Evolutionary conservation across 2,888 invertebrate species (phyloP).

Genomic region (Tetranychus piercei): DNA sequence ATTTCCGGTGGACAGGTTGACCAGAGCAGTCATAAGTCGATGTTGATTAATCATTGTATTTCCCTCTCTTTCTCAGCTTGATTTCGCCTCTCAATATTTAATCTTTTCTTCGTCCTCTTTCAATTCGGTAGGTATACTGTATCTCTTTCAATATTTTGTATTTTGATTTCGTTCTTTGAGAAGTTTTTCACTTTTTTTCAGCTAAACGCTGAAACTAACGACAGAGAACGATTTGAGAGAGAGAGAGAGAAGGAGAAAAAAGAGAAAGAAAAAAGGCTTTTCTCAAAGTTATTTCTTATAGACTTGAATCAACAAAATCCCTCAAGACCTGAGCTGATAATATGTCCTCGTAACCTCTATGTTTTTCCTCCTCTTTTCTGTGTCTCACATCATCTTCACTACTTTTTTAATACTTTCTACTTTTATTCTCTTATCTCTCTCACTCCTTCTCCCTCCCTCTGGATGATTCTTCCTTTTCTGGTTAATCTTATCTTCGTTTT

Average conservation of each 20-base stretch:
- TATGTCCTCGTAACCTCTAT: background rate
- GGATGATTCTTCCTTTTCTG: background rate
- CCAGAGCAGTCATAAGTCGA: conserved; percentile 1
- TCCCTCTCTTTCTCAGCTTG: background rate
- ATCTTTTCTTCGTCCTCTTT: too few relatives aligned
- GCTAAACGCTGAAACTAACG: background rate
- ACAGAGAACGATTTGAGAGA: background rate
- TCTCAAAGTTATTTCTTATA: background rate
- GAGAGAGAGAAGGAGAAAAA: background rate
- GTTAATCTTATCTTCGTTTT: background rate
- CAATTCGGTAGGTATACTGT: background rate
- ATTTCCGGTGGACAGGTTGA: background rate
- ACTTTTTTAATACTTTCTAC: background rate
- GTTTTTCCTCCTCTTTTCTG: background rate
- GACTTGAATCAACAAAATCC: background rate
- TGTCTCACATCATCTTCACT: background rate
- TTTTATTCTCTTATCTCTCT: background rate
- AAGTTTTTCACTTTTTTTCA: background rate
- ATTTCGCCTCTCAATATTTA: background rate
- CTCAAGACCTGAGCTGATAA: background rate
- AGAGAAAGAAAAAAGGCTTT: background rate
- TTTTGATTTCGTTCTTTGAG: background rate
- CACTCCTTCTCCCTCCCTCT: background rate
- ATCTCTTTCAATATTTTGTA: background rate
- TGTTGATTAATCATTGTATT: background rate